Evolutionary conservation across 2,113 vertebrate species (phyloP), one percentile per base, ranked within the genome.

Genomic region (Trogon melanurus): DNA sequence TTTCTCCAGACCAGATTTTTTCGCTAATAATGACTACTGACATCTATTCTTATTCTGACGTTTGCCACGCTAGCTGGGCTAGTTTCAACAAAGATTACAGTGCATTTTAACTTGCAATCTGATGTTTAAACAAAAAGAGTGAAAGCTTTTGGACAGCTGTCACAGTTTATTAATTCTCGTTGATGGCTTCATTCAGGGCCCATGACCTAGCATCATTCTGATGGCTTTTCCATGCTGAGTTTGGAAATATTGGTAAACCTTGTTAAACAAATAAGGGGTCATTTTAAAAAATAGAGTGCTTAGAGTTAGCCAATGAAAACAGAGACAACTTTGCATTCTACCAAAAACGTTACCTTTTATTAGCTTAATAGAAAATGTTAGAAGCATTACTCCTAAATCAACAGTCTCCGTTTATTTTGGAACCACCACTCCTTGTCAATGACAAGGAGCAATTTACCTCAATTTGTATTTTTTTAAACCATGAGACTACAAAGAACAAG

Each of bases 51-150:
- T 82, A 96, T 97, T 97, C 96, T 97, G 97, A 98, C 53, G 97
- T 96, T 95, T 96, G 96, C 94, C 96, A 96, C 98, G 96, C 98
- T 98, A 96, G 84, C 80, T 97, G 97, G 97, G 97, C 96, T 97
- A 96, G 97, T 98, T 99, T 98, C 98, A 98, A 97, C 98, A 98
- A 96, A 98, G 98, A 98, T 98, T 98, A 98, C 38, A 78, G 84
- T 74, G 92, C 97, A 97, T 98, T 99, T 98, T 98, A 87, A 93
- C 91, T 95, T 97, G 91, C 95, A 96, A 95, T 97, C 96, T 97
- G 95, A 97, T 97, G 97, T 98, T 98, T 98, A 97, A 98, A 98
- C 96, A 97, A 96, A 96, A 98, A 98, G 97, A 98, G 98, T 98
- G 95, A 98, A 97, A 98, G 96, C 95, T 97, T 98, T 98, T 98